Evolutionary conservation across 1,140 invertebrate genomes (phyloP).

Genomic region (Drosophila teissieri): DNA sequence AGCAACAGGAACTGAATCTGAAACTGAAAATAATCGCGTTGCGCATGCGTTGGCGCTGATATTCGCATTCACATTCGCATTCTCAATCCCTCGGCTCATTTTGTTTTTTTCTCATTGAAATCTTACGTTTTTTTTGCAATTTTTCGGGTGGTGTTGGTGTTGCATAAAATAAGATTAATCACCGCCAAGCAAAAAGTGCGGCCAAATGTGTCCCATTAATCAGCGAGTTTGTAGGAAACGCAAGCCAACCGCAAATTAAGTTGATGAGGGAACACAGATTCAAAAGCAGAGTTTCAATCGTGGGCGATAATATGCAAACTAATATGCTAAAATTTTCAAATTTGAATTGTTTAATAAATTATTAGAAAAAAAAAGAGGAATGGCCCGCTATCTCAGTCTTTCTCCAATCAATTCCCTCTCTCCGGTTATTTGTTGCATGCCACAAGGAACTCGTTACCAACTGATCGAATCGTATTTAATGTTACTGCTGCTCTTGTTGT

Average conservation of each 20-base stretch:
- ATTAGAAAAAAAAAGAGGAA: too few species aligned
- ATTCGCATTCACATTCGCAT: slow-evolving; percentile 30
- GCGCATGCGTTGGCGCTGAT: slow-evolving; percentile 47
- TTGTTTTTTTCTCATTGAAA: slow-evolving; percentile 3
- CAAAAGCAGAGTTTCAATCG: slow-evolving; percentile 1
- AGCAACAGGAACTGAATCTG: slow-evolving; percentile 50
- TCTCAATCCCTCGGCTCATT: slow-evolving; percentile 8
- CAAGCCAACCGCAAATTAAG: slow-evolving; percentile 1
- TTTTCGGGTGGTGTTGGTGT: slow-evolving; percentile 34
- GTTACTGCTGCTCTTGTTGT: slow-evolving; percentile 21
- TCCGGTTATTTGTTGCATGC: slow-evolving; percentile 12
- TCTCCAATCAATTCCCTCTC: slow-evolving; percentile 14
- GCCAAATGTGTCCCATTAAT: slow-evolving; percentile 34
- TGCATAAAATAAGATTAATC: slow-evolving; percentile 47
- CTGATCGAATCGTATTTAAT: slow-evolving; percentile 46
- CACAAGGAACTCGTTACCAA: slow-evolving; percentile 30
- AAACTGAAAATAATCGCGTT: slow-evolving; percentile 46
- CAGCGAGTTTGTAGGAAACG: slow-evolving; percentile 18
- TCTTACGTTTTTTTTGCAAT: not conserved
- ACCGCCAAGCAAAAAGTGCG: slow-evolving; percentile 17
- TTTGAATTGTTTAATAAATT: too few species aligned
- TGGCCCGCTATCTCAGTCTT: not conserved
- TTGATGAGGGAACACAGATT: not conserved
- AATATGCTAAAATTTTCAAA: too few species aligned
- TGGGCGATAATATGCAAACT: too few species aligned